These are phyloP conservation scores for Bombylius major DNA, from an alignment of 2,888 invertebrate genomes.

Conservation along the genomic window DNA sequence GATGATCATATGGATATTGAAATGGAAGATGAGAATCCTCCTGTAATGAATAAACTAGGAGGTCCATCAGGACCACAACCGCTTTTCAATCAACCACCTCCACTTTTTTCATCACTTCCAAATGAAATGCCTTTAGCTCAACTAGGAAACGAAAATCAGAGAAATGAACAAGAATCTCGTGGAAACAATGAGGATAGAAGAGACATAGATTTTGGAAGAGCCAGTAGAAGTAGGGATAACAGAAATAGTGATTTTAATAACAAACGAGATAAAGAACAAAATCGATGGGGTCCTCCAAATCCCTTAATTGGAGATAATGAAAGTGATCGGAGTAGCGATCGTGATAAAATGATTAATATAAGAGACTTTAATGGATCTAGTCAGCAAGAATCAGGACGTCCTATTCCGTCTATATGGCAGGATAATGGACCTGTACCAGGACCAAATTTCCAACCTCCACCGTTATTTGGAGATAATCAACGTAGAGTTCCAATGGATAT, in stretches of 20 bases:
- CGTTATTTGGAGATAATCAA: conserved; percentile 2
- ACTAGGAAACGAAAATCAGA: conserved; percentile 22
- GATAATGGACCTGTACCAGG: conserved; percentile 18
- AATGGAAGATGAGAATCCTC: conserved; percentile 45
- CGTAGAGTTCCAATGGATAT: conserved; percentile 1
- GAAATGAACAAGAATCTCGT: conserved; percentile 27
- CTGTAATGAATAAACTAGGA: conserved; percentile 3
- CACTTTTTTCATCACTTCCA: conserved; percentile 20
- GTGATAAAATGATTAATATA: conserved; percentile 42
- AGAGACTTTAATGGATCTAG: conserved; percentile 15
- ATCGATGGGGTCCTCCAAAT: conserved; percentile 20
- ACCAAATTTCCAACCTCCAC: conserved; percentile 5
- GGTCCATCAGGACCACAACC: conserved; percentile 16
- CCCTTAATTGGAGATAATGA: conserved; percentile 12
- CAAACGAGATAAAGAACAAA: conserved; percentile 18
- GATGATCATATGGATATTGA: conserved; percentile 75
- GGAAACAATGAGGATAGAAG: conserved; percentile 22
- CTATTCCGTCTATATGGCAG: conserved; percentile 18
- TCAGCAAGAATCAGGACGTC: neutral
- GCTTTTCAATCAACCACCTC: conserved; percentile 39
- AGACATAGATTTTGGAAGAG: conserved; percentile 10
- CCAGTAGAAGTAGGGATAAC: conserved; percentile 17
- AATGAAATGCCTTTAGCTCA: neutral
- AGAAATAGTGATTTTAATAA: conserved; percentile 18
- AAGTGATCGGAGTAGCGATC: conserved; percentile 27